These are phyloP conservation scores for Colistium nudipinnis DNA, from an alignment of 2,113 vertebrate species.

Conservation along the genomic window DNA sequence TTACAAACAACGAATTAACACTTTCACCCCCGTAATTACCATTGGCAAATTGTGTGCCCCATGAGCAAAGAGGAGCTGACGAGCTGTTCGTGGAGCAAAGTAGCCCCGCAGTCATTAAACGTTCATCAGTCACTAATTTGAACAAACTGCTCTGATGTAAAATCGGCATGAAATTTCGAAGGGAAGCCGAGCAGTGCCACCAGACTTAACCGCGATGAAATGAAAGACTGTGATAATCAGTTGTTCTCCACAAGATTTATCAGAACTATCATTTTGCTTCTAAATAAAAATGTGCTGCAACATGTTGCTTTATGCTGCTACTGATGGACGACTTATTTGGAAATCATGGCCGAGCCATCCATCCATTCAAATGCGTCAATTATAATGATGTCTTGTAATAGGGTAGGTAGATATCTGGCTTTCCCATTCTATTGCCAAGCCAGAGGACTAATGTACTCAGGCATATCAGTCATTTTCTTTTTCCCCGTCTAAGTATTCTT, in stretches of 20 bases:
- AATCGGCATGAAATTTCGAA: slow-evolving; percentile 7
- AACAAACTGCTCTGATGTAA: slow-evolving; percentile 27
- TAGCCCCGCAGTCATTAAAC: slow-evolving; percentile 56
- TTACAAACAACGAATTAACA: slow-evolving; percentile 58
- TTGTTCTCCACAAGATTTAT: neutral
- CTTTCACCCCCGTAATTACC: slow-evolving; percentile 53
- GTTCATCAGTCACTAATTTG: slow-evolving; percentile 68
- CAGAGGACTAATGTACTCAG: neutral
- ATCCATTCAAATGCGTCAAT: neutral
- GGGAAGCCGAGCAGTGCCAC: neutral
- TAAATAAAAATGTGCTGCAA: neutral
- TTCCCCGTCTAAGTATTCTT: slow-evolving; percentile 22
- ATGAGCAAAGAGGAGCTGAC: slow-evolving; percentile 31
- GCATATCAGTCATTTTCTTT: slow-evolving; percentile 17
- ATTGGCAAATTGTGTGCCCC: slow-evolving; percentile 37
- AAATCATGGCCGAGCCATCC: too few species aligned
- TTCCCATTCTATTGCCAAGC: slow-evolving; percentile 34
- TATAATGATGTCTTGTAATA: neutral
- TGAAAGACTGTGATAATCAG: neutral
- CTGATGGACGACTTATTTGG: neutral
- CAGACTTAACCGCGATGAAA: neutral
- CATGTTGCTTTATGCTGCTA: too few species aligned
- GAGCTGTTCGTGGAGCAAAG: slow-evolving; percentile 49
- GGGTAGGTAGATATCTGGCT: slow-evolving; percentile 1
- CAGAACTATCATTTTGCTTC: neutral